phyloP scores from a whole-genome alignment of 1,140 invertebrate species.

The Drosophila kikkawai region DNA sequence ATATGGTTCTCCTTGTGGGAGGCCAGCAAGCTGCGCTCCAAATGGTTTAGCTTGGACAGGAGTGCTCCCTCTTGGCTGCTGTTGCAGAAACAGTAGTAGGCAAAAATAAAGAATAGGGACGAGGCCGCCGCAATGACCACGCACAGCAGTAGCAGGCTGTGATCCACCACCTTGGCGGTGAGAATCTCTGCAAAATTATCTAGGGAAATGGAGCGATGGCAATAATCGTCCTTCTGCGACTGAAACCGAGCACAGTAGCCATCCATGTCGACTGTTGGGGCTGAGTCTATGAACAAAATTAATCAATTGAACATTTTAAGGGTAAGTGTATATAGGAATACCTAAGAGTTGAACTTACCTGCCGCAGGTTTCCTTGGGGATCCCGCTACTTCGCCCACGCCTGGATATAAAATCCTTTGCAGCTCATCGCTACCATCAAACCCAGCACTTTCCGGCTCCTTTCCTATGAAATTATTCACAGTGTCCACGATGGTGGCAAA shows the following conservation, averaged over 20 bases:
- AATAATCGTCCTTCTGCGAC: slow-evolving; percentile 8
- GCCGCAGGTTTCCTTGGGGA: background rate
- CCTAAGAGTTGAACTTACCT: slow-evolving; percentile 6
- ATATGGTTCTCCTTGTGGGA: slow-evolving; percentile 88
- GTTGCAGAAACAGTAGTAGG: slow-evolving; percentile 91
- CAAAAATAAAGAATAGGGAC: slow-evolving; percentile 90
- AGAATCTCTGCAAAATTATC: slow-evolving; percentile 70
- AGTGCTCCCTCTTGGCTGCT: slow-evolving; percentile 88
- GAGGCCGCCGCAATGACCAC: slow-evolving; percentile 88
- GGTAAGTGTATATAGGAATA: background rate
- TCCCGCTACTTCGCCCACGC: background rate
- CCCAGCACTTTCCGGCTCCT: slow-evolving; percentile 33
- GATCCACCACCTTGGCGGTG: slow-evolving; percentile 64
- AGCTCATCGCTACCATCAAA: slow-evolving; percentile 52
- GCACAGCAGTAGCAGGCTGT: slow-evolving; percentile 85
- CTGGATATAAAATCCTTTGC: slow-evolving; percentile 62
- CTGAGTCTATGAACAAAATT: slow-evolving; percentile 1
- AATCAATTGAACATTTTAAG: background rate
- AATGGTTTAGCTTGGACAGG: slow-evolving; percentile 87
- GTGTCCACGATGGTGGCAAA: slow-evolving; percentile 79
- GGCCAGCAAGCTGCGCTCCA: slow-evolving; percentile 85
- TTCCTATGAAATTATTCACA: slow-evolving; percentile 72
- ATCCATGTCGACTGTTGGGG: slow-evolving; percentile 11
- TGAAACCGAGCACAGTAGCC: slow-evolving; percentile 50
- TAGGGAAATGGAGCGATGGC: slow-evolving; percentile 54